These are phyloP conservation scores for Ophioninae sp. DNA, from an alignment of 2,888 invertebrate species.

Conservation along the genomic window DNA sequence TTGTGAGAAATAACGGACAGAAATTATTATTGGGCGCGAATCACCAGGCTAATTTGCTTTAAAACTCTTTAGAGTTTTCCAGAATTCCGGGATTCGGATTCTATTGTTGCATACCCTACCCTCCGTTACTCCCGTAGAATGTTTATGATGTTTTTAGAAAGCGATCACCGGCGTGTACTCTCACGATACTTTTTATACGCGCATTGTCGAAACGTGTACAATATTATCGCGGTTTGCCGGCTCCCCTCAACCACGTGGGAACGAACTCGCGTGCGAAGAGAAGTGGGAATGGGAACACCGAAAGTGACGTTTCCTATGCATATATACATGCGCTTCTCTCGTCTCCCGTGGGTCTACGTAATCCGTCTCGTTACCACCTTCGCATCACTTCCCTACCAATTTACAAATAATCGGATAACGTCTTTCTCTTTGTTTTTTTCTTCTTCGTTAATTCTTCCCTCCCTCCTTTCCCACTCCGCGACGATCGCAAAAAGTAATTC, in stretches of 20 bases:
- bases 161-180: conserved; percentile 52
- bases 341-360: conserved; percentile 1
- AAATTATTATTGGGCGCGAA: background rate
- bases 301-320: conserved; percentile 66
- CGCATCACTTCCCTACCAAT: background rate
- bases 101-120: background rate
- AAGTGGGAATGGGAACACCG: conserved; percentile 69
- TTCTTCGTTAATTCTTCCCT: too few species aligned
- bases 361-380: conserved; percentile 10
- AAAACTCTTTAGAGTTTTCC: background rate
- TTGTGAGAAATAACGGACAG: conserved; percentile 6
- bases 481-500: too few species aligned
- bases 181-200: conserved; percentile 60
- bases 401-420: too few species aligned
- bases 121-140: background rate
- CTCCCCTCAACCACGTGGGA: conserved; percentile 62
- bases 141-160: conserved; percentile 59
- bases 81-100: background rate
- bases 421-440: too few species aligned
- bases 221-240: conserved; percentile 61
- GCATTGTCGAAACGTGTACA: conserved; percentile 67
- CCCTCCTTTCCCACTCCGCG: too few species aligned
- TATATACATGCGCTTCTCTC: background rate
- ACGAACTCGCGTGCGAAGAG: conserved; percentile 60
- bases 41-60: background rate